These are phyloP conservation scores for Emmelina monodactyla DNA, from an alignment of 2,888 invertebrate species.

Conservation along the genomic window DNA sequence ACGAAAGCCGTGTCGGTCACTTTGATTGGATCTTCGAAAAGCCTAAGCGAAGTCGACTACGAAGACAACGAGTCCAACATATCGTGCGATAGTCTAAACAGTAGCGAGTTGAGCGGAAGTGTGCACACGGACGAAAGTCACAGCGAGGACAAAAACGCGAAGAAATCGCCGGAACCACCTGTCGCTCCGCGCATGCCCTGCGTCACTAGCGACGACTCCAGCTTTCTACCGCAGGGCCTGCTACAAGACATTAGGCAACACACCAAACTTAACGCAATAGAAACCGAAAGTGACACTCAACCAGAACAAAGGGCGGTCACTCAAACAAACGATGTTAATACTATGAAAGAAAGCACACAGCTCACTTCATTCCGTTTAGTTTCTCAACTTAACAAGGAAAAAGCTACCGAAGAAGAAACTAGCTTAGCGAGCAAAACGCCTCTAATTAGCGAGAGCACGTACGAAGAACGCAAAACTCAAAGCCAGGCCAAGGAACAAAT, in stretches of 20 bases:
- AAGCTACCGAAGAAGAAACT: slow-evolving; percentile 30
- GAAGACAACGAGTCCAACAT: slow-evolving; percentile 79
- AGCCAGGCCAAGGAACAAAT: slow-evolving; percentile 50
- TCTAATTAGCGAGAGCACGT: slow-evolving; percentile 71
- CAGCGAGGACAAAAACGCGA: slow-evolving; percentile 48
- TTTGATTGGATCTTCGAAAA: slow-evolving; percentile 63
- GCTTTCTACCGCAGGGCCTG: slow-evolving; percentile 71
- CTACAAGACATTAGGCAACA: slow-evolving; percentile 76
- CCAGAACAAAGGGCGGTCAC: slow-evolving; percentile 33
- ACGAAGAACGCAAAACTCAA: slow-evolving; percentile 69
- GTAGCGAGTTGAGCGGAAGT: slow-evolving; percentile 69
- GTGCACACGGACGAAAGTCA: slow-evolving; percentile 58
- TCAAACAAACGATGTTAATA: slow-evolving; percentile 53
- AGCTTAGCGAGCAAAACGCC: slow-evolving; percentile 33
- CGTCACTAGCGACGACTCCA: slow-evolving; percentile 32
- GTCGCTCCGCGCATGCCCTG: slow-evolving; percentile 40
- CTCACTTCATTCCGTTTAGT: slow-evolving; percentile 62
- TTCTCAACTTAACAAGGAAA: slow-evolving; percentile 53
- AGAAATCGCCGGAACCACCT: slow-evolving; percentile 31
- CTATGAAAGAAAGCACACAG: slow-evolving; percentile 55
- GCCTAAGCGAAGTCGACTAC: slow-evolving; percentile 73
- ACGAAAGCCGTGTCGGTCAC: slow-evolving; percentile 64
- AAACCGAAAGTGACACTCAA: slow-evolving; percentile 39
- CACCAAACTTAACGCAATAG: slow-evolving; percentile 57
- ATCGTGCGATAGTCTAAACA: slow-evolving; percentile 84